Conservation (phyloP, 2,888 invertebrate genomes). For the Sycophila texana region DNA sequence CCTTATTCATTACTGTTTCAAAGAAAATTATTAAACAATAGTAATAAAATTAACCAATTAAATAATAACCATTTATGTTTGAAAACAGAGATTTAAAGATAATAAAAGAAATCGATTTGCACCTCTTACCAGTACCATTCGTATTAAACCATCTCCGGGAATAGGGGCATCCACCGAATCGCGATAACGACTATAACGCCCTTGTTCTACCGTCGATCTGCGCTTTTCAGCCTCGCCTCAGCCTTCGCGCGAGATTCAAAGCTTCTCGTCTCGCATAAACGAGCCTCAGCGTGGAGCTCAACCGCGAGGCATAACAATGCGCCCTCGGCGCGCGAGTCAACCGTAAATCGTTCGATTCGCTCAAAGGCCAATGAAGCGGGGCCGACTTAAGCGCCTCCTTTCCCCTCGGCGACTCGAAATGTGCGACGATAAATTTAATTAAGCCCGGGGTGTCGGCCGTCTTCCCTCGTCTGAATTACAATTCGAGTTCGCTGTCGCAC, state of each 20-base stretch:
- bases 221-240: neutral
- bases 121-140: too few relatives aligned
- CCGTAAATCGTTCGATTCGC: neutral
- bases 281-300: neutral
- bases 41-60: too few relatives aligned
- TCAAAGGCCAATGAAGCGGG: conserved; percentile 38
- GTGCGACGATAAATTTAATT: conserved; percentile 51
- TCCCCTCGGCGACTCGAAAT: conserved; percentile 35
- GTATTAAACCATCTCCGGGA: too few relatives aligned
- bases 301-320: neutral
- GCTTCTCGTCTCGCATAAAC: neutral
- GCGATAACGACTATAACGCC: neutral
- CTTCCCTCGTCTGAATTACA: conserved; percentile 38
- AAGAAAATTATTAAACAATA: too few relatives aligned
- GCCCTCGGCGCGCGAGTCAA: neutral
- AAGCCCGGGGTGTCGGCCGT: conserved; percentile 25
- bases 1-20: too few relatives aligned
- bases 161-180: too few relatives aligned
- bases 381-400: conserved; percentile 5
- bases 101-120: too few relatives aligned
- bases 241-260: conserved; percentile 2
- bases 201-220: too few relatives aligned
- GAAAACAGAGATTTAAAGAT: too few relatives aligned
- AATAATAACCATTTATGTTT: too few relatives aligned
- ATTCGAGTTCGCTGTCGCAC: conserved; percentile 29